Evolutionary conservation across 2,113 vertebrate species (phyloP), one percentile per base, ranked within the genome.

Genomic region (Gadus chalcogrammus): DNA sequence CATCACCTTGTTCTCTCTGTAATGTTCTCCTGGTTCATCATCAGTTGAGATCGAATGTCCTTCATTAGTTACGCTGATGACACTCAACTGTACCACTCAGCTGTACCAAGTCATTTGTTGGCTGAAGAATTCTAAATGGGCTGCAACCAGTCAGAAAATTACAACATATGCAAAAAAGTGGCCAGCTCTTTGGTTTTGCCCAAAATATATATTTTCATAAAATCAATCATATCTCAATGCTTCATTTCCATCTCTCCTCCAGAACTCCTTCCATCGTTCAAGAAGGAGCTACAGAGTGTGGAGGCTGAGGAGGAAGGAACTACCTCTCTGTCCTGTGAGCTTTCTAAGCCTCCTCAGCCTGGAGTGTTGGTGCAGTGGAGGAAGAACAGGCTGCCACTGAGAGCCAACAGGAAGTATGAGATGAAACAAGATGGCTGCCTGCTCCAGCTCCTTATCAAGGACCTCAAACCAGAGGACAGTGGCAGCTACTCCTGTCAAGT

Each of bases 371-470:
- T 92, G 0, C 90, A 92, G n/a, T 93, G 91, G 91, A 89, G 56
- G 48, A 92, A 88, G 61, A 80, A 88, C 70, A 87, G 84, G 0
- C 38, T 67, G 2, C 69, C 91, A 1, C 88, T 98, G 53, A 91
- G 27, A 0, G 1, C 75, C 0, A 84, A 90, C 71, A 84, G 89
- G 78, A 97, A 94, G 82, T 94, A 93, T 0, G 92, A 94, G 48
- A 94, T 97, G 81, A 87, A 87, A 22, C 82, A 92, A 58, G 84
- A 93, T 0, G 93, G 91, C 28, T 71, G 88, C 69, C 8, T 68
- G 0, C 72, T 90, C 0, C 92, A 96, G 79, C 85, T 97, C 2
- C 58, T 90, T 35, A 90, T 98, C 20, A 90, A 86, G 0, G 71
- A 11, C 5, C 72, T 95, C 59, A 90, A 92, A 73, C 75, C 85